A percentile compares a stretch with the other conserved stretches of the same genome.
These are phyloP conservation scores for Actenoides lindsayi DNA, from an alignment of 2,113 vertebrate species.

Conservation along the genomic window DNA sequence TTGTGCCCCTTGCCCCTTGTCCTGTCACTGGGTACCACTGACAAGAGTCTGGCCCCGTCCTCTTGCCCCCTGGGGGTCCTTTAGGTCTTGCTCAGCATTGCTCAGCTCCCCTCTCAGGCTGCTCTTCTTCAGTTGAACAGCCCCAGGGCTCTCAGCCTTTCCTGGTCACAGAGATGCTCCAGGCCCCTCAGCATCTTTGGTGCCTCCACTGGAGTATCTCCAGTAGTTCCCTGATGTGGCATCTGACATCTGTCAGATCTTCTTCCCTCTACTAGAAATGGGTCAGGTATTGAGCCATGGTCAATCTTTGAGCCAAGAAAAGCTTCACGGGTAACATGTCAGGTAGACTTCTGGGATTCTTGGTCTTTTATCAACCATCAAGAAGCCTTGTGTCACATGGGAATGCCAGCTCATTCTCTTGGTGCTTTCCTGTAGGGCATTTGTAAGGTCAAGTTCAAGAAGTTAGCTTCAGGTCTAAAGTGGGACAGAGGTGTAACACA, in stretches of 20 bases:
- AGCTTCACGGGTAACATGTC: background rate
- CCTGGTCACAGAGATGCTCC: too few species aligned
- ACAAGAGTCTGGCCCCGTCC: too few species aligned
- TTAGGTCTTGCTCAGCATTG: too few species aligned
- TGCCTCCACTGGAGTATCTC: too few species aligned
- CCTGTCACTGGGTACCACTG: too few species aligned
- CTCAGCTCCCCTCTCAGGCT: too few species aligned
- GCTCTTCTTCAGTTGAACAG: too few species aligned
- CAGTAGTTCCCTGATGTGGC: too few species aligned
- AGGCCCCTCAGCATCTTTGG: too few species aligned
- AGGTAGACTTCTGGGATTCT: background rate
- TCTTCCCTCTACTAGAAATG: background rate
- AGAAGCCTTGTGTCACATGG: background rate
- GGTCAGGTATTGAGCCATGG: background rate
- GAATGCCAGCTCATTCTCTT: background rate
- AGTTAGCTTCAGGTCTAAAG: background rate
- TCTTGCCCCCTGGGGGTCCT: too few species aligned
- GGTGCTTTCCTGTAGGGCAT: background rate
- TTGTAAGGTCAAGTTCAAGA: background rate
- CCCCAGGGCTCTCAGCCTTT: too few species aligned
- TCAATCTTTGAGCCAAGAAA: background rate
- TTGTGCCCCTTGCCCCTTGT: too few species aligned
- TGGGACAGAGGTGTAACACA: background rate
- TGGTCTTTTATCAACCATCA: background rate
- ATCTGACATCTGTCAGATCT: background rate